Percentiles rank a stretch among this genome's conserved stretches.
Conservation (phyloP, 1,140 invertebrate genomes). For the Elysia chlorotica region DNA sequence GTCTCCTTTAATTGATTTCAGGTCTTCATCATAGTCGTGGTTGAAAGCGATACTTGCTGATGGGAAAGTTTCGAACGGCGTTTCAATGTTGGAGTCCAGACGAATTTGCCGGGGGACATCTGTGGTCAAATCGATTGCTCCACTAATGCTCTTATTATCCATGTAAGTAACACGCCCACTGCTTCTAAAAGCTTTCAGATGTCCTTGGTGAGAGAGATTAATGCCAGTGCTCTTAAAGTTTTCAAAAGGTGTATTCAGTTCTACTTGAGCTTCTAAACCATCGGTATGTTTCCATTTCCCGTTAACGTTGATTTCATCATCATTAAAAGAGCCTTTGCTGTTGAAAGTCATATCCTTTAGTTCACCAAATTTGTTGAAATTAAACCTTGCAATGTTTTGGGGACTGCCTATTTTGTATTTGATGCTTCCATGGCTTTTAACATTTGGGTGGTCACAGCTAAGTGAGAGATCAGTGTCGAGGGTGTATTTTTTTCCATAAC, state of each 20-base stretch:
- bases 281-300: background rate
- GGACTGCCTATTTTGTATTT: slow-evolving; percentile 12
- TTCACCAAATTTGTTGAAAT: slow-evolving; percentile 5
- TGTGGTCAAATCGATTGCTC: slow-evolving; percentile 4
- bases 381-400: background rate
- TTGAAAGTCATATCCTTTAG: slow-evolving; percentile 6
- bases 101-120: background rate
- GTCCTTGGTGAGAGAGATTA: slow-evolving; percentile 2
- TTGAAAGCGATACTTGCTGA: background rate
- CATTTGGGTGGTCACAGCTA: background rate
- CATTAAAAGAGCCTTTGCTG: background rate
- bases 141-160: slow-evolving; percentile 15
- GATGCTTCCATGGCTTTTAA: slow-evolving; percentile 1
- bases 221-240: background rate
- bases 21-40: background rate
- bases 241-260: slow-evolving; percentile 11
- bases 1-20: background rate
- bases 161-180: slow-evolving; percentile 14
- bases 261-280: slow-evolving; percentile 5
- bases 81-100: background rate
- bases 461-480: slow-evolving; percentile 1
- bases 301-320: slow-evolving; percentile 10
- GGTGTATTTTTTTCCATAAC: slow-evolving; percentile 2
- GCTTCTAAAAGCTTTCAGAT: background rate
- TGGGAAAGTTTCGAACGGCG: slow-evolving; percentile 1